Evolutionary conservation across 2,888 invertebrate genomes (phyloP).

Genomic region (Ormia ochracea): DNA sequence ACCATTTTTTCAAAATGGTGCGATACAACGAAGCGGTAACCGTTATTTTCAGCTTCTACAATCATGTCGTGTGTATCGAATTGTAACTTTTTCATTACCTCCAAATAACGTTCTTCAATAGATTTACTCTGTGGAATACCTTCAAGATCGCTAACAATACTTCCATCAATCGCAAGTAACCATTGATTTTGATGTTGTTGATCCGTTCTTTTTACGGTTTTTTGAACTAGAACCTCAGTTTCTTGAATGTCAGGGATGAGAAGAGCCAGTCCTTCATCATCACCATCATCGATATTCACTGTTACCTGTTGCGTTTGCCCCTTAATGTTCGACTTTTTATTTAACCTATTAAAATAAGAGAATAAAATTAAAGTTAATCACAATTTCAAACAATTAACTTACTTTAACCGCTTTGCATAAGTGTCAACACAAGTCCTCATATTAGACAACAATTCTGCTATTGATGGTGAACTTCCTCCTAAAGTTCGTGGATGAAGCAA

Average conservation of each 20-base stretch:
- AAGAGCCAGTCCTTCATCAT: constrained; percentile 91
- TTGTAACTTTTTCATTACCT: constrained; percentile 91
- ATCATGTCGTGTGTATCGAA: constrained; percentile 97
- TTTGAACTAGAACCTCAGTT: constrained; percentile 74
- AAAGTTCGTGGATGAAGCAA: constrained; percentile 81
- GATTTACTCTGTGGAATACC: constrained; percentile 79
- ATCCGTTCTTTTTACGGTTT: constrained; percentile 72
- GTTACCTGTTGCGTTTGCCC: constrained; percentile 76
- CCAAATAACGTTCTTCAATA: constrained; percentile 87
- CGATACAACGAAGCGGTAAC: constrained; percentile 89
- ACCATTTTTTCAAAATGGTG: constrained; percentile 94
- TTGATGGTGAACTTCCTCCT: constrained; percentile 79
- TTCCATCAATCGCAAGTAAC: constrained; percentile 33
- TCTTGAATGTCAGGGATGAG: constrained; percentile 93
- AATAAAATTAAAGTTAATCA: not conserved
- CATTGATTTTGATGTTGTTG: constrained; percentile 68
- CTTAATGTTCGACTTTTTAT: constrained; percentile 80
- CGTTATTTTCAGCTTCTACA: constrained; percentile 84
- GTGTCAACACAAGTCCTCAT: constrained; percentile 96
- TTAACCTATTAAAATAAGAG: constrained; percentile 78
- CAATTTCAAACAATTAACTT: constrained; percentile 77
- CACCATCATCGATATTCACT: constrained; percentile 82
- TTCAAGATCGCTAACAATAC: constrained; percentile 74
- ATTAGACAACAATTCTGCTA: constrained; percentile 87
- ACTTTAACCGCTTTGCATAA: constrained; percentile 90